phyloP scores from a whole-genome alignment of 2,888 invertebrate genomes.

The Meliscaeva auricollis region DNA sequence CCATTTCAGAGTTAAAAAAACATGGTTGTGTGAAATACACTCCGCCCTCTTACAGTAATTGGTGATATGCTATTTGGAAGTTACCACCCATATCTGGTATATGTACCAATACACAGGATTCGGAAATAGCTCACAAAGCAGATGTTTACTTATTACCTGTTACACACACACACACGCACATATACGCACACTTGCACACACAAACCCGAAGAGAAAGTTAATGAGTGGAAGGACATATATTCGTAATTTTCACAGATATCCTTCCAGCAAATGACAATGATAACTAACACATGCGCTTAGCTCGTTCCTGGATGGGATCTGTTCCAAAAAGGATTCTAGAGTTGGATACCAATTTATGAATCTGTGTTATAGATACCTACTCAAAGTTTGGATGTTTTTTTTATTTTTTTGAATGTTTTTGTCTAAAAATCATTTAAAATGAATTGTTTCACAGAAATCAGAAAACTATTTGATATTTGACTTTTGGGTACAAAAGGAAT shows the following conservation, averaged over 20 bases:
- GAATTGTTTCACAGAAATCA: too few relatives aligned
- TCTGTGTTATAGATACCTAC: too few relatives aligned
- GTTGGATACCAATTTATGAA: too few relatives aligned
- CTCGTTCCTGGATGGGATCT: background rate
- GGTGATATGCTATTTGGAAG: constrained; percentile 8
- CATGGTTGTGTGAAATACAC: constrained; percentile 2
- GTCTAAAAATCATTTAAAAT: too few relatives aligned
- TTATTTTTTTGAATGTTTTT: too few relatives aligned
- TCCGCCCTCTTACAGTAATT: constrained; percentile 18
- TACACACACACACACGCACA: too few relatives aligned
- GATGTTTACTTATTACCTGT: background rate
- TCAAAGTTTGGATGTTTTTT: too few relatives aligned
- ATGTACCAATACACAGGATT: constrained; percentile 9
- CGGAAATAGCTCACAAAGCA: background rate
- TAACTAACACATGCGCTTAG: constrained; percentile 8
- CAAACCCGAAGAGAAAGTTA: background rate
- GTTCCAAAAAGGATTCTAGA: background rate
- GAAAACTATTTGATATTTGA: too few relatives aligned
- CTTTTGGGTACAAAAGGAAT: too few relatives aligned
- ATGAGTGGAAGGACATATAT: constrained; percentile 1
- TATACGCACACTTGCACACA: background rate
- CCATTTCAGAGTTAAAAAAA: background rate
- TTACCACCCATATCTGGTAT: constrained; percentile 9
- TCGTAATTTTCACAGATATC: constrained; percentile 7
- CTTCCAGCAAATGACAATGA: background rate